A percentile compares a stretch with the other conserved stretches of the same genome.
Evolutionary conservation across 2,797 vertebrate species (phyloP).

Genomic region (Acomys russatus): DNA sequence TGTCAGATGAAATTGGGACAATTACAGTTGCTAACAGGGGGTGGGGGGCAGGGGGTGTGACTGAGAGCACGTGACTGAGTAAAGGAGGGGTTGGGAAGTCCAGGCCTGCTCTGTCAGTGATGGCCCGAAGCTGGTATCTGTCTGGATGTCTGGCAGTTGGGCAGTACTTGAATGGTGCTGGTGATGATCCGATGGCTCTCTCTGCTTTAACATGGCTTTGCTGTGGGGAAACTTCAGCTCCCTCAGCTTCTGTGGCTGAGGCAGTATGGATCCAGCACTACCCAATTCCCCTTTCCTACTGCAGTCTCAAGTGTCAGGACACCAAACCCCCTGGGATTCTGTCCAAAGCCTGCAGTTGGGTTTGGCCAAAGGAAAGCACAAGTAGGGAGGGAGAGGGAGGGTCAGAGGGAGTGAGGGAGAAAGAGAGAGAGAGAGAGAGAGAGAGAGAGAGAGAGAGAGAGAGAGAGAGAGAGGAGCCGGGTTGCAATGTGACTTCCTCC

Average conservation of each 20-base stretch:
- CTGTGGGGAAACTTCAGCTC: not conserved
- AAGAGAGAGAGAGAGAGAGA: no score
- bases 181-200: not conserved
- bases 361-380: not conserved
- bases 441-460: no score
- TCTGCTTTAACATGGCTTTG: not conserved
- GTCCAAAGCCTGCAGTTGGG: not conserved
- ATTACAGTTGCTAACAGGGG: not conserved
- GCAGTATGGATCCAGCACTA: no score
- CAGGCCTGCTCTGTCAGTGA: conserved; percentile 30
- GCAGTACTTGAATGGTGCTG: not conserved
- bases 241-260: no score
- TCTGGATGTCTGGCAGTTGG: not conserved
- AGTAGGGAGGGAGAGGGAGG: not conserved
- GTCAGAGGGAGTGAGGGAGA: no score
- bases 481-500: not conserved
- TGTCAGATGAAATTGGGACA: not conserved
- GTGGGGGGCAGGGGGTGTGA: not conserved
- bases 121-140: not conserved
- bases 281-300: not conserved
- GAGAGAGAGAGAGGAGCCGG: not conserved
- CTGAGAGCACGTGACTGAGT: not conserved
- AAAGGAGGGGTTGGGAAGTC: conserved; percentile 43
- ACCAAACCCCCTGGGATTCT: not conserved
- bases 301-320: not conserved